Base-by-base conservation (phyloP, 1,140 invertebrate genomes). In the Pemphigus obesinymphae region DNA sequence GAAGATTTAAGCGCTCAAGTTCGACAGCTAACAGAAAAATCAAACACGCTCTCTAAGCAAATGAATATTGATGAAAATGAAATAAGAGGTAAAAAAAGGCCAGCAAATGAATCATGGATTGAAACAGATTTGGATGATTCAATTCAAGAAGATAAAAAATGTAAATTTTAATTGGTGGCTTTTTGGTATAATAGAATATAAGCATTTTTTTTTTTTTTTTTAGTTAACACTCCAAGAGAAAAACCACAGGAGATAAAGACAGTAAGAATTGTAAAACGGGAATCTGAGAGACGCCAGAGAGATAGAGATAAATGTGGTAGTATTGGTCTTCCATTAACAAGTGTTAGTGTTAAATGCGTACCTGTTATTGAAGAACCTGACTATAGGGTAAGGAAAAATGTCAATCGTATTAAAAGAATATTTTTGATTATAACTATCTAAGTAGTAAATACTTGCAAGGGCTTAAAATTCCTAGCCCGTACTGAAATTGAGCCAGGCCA, bases 231-330 rank as follows among this genome's bases (percentile, higher is more conserved):
- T 45, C 91, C 93, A 1, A 92, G 91, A 86, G 92, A 95, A 53
- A 95, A 96, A 85, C 93, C 93, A 83, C 93, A 92, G 86, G 94
- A 95, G 87, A 95, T 95, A 34, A 96, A 96, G 89, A 97, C 96
- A 1, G 95, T 97, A 31, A 90, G 96, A 80, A 96, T 97, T 85
- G 95, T 97, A 0, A 97, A 97, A 88, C 88, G 95, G 34, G 95
- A 96, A 86, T 94, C 94, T 31, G 95, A 96, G 86, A 89, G 94
- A 66, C 88, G 94, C 1, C 93, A 94, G 85, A 89, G 93, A 76
- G 93, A 94, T 85, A 89, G 92, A 83, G 88, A 90, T 81, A 85
- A 88, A 82, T 80, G 23, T 58, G 88, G 86, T 82, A 87, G 87
- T n/a, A 86, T 88, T 37, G 88, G 88, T 17, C 88, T 89, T 83